These are phyloP conservation scores for Epinephelus lanceolatus DNA, from an alignment of 2,113 vertebrate genomes.

Conservation along the genomic window DNA sequence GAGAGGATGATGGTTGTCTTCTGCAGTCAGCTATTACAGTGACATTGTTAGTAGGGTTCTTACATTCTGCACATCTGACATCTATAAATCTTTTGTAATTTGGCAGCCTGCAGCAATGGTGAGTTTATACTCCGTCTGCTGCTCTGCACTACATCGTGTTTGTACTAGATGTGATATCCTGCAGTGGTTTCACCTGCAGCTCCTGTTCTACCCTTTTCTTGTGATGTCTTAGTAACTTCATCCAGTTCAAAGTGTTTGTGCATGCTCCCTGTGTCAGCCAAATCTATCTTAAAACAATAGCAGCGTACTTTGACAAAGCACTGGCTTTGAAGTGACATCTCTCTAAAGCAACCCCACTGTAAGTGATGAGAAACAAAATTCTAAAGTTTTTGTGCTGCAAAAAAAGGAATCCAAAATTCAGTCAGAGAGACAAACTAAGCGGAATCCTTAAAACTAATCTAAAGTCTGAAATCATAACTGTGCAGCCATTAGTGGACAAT, in stretches of 20 bases:
- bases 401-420: background rate
- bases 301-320: background rate
- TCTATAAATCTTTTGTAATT: constrained; percentile 1
- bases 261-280: too few relatives aligned
- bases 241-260: background rate
- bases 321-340: background rate
- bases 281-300: background rate
- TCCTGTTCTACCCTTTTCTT: too few relatives aligned
- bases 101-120: background rate
- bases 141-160: background rate
- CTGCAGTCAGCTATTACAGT: background rate
- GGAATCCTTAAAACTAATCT: background rate
- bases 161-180: background rate
- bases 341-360: background rate
- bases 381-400: background rate
- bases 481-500: background rate
- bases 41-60: background rate
- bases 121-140: background rate
- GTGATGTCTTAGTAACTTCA: too few relatives aligned
- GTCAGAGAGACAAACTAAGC: background rate
- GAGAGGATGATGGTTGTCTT: too few relatives aligned
- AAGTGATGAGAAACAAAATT: background rate
- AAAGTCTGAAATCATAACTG: background rate
- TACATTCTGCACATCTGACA: background rate
- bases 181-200: too few relatives aligned